Evolutionary conservation across 2,888 invertebrate species (phyloP), one percentile per base, ranked within the genome.

Genomic region (Cacoxenus indagator): DNA sequence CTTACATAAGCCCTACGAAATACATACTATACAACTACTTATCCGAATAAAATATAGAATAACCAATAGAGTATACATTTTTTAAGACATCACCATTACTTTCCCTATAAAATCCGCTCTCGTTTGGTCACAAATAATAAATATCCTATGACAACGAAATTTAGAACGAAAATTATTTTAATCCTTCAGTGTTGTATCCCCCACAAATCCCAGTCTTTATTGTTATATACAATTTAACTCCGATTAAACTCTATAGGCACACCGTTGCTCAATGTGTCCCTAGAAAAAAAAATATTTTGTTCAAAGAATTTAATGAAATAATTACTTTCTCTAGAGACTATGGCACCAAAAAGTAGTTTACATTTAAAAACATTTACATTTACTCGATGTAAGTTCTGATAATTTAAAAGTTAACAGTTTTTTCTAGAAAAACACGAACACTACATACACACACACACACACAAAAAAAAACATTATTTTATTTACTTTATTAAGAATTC

Each of bases 401-500:
- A 51, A 64, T 48, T 51, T 51, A 45, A 64, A 64, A 51, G n/a
- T 22, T 22, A 17, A 22, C 9, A 51, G 8, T 68, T 55, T 68
- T 67, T 66, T 37, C 26, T 51, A 59, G 43, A 29, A 27, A 65
- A 54, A 51, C 19, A 57, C 55, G 19, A 4, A 24, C 27, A 27
- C 48, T 55, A 69, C 72, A 74, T 71, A 72, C 69, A 69, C 65
- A 67, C 69, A 70, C 61, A 57, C 17, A 67, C 51, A 31, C 19
- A 62, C 68, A 66, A 55, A 0, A 54, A 46, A 67, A 31, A 43
- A 66, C 19, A 59, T 55, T 70, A 19, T 26, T 61, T 43, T 48
- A 65, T 26, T 70, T 17, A 31, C 14, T 43, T 6, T 51, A 27
- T 61, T 51, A 77, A 74, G 76, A 75, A 75, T 75, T 73, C 75